These are phyloP conservation scores for Xylophagus ater DNA, from an alignment of 2,888 invertebrate species.

Conservation along the genomic window DNA sequence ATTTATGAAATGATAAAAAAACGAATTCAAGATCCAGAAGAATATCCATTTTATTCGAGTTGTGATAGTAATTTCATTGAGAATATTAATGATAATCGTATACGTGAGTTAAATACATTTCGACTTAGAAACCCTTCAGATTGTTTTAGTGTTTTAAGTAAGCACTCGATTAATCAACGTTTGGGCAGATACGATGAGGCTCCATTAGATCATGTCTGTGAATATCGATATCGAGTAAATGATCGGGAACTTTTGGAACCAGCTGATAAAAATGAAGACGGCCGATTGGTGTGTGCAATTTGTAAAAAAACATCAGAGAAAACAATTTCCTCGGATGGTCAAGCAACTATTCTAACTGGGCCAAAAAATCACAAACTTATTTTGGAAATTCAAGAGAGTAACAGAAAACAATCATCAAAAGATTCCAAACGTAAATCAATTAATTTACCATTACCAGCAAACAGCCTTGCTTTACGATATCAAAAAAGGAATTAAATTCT, in stretches of 20 bases:
- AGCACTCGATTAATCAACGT: background rate
- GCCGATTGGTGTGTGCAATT: too few relatives aligned
- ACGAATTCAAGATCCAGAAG: background rate
- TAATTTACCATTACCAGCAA: background rate
- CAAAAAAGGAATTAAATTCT: background rate
- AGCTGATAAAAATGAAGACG: too few relatives aligned
- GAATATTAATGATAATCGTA: background rate
- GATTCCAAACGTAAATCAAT: too few relatives aligned
- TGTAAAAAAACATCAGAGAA: too few relatives aligned
- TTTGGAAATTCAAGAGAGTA: too few relatives aligned
- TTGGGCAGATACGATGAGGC: background rate
- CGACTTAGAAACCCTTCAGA: background rate
- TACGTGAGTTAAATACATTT: background rate
- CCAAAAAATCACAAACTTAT: too few relatives aligned
- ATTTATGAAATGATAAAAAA: background rate
- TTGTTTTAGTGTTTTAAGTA: constrained; percentile 2
- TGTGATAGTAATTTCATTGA: background rate
- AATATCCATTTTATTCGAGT: background rate
- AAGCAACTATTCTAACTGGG: too few relatives aligned
- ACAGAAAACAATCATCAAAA: too few relatives aligned
- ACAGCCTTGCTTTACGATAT: background rate
- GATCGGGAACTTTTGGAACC: background rate
- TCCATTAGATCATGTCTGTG: background rate
- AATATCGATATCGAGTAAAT: background rate
- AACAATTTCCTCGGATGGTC: too few relatives aligned